A percentile compares a stretch with the other conserved stretches of the same genome.
Conservation (phyloP, 2,888 invertebrate species). For the Catocala fraxini region DNA sequence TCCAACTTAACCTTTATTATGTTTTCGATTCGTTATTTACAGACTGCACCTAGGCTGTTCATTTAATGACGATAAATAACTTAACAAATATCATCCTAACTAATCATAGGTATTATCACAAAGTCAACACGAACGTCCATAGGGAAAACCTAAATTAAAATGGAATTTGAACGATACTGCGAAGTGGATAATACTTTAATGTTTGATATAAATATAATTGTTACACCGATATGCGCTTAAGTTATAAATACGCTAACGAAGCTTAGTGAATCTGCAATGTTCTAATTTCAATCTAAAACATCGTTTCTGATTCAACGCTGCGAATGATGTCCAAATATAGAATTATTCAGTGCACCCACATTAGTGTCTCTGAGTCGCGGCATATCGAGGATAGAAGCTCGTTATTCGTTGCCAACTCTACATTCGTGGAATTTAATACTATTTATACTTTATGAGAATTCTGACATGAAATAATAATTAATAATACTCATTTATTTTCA, state of each 20-base stretch:
- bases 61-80: too few species aligned
- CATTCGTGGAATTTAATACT: slow-evolving; percentile 34
- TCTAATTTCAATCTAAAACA: slow-evolving; percentile 52
- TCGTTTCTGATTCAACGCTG: slow-evolving; percentile 59
- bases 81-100: too few species aligned
- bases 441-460: slow-evolving; percentile 22
- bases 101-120: too few species aligned
- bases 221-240: slow-evolving; percentile 1
- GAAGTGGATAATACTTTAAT: not conserved
- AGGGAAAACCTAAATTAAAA: too few species aligned
- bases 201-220: slow-evolving; percentile 1
- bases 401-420: slow-evolving; percentile 46
- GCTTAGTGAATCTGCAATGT: slow-evolving; percentile 39
- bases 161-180: too few species aligned
- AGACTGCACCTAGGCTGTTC: too few species aligned
- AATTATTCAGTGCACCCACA: slow-evolving; percentile 61
- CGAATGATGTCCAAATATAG: slow-evolving; percentile 65
- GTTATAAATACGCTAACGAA: slow-evolving; percentile 4
- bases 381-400: slow-evolving; percentile 43
- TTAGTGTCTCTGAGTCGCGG: slow-evolving; percentile 43
- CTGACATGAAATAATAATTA: slow-evolving; percentile 11
- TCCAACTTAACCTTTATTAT: too few species aligned
- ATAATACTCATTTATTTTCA: slow-evolving; percentile 9
- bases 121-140: too few species aligned
- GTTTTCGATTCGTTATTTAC: too few species aligned